phyloP scores from a whole-genome alignment of 2,888 invertebrate species.

The Sesia bembeciformis region DNA sequence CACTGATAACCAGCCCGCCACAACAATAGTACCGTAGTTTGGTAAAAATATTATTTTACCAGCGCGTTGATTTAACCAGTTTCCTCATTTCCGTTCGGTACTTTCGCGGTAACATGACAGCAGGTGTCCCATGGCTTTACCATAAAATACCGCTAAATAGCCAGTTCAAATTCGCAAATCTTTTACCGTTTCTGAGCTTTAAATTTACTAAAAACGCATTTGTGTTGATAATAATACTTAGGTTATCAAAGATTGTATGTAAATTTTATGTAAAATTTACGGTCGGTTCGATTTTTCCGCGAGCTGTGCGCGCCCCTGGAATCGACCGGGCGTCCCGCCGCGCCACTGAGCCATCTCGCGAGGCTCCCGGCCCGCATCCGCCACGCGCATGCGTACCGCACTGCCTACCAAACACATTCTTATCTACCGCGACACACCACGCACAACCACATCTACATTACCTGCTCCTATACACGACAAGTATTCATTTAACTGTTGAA shows the following conservation, averaged over 20 bases:
- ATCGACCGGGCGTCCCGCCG: slow-evolving; percentile 69
- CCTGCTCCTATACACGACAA: slow-evolving; percentile 2
- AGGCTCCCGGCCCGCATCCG: slow-evolving; percentile 41
- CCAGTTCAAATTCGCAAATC: not conserved
- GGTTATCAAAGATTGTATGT: no score
- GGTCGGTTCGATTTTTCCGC: slow-evolving; percentile 28
- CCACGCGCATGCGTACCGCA: slow-evolving; percentile 47
- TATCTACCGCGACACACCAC: not conserved
- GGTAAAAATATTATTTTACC: slow-evolving; percentile 11
- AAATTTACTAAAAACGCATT: no score
- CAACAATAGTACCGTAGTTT: not conserved
- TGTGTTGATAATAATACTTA: no score
- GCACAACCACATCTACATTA: not conserved
- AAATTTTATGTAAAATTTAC: slow-evolving; percentile 25
- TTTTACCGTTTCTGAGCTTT: no score
- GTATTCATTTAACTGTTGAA: not conserved
- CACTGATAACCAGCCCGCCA: not conserved
- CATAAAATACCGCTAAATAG: slow-evolving; percentile 18
- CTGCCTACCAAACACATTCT: slow-evolving; percentile 2
- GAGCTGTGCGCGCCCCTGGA: slow-evolving; percentile 50
- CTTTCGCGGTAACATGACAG: slow-evolving; percentile 36
- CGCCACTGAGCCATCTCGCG: slow-evolving; percentile 61
- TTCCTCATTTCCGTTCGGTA: slow-evolving; percentile 12
- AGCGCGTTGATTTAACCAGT: not conserved
- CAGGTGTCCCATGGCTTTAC: slow-evolving; percentile 28